These are phyloP conservation scores for Betta splendens DNA, from an alignment of 2,797 vertebrate genomes.

Conservation along the genomic window DNA sequence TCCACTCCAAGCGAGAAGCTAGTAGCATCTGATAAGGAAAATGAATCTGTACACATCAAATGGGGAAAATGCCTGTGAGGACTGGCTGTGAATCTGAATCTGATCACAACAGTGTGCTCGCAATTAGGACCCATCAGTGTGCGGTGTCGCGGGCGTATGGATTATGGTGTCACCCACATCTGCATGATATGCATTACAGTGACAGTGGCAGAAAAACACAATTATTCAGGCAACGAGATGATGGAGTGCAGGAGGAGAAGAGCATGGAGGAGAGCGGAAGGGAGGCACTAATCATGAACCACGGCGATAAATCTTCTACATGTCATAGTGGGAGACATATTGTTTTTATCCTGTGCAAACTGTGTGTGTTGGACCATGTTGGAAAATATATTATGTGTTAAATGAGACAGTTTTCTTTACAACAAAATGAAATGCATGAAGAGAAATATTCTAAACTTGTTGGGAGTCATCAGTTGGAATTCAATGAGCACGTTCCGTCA, in stretches of 20 bases:
- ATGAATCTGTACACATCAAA: constrained; percentile 45
- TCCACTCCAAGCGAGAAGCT: constrained; percentile 35
- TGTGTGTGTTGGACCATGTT: background rate
- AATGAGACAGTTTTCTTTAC: no score
- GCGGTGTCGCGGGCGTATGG: constrained; percentile 55
- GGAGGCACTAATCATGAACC: constrained; percentile 57
- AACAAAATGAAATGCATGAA: no score
- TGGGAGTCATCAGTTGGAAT: no score
- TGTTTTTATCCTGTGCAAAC: constrained; percentile 23
- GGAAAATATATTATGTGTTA: no score
- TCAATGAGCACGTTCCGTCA: constrained; percentile 20
- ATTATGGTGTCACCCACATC: constrained; percentile 66
- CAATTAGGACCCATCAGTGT: constrained; percentile 74
- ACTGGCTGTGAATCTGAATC: constrained; percentile 57
- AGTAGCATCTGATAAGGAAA: constrained; percentile 39
- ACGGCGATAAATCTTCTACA: constrained; percentile 64
- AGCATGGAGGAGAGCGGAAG: constrained; percentile 39
- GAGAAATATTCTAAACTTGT: no score
- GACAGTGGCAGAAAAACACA: constrained; percentile 59
- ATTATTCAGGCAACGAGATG: constrained; percentile 67
- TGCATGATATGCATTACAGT: constrained; percentile 63
- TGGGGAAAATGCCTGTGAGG: constrained; percentile 44
- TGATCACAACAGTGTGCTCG: constrained; percentile 52
- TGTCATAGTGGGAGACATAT: constrained; percentile 48
- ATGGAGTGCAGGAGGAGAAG: constrained; percentile 56